Evolutionary conservation across 2,797 vertebrate genomes (phyloP), one percentile per base, ranked within the genome.

Genomic region (Tiaroga cobitis): DNA sequence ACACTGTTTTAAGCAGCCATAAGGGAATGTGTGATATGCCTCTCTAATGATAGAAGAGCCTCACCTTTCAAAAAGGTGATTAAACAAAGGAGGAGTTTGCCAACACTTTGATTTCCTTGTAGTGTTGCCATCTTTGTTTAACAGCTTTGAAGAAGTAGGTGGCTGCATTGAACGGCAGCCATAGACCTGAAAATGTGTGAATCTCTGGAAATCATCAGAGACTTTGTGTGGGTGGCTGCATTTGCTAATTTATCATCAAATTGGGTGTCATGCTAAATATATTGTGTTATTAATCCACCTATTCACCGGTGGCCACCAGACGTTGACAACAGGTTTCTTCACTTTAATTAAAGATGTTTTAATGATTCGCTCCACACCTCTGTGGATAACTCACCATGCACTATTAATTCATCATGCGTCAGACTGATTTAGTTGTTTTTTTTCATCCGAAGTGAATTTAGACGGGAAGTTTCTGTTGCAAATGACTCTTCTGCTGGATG

Each of bases 331-430:
- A 82, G 61, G 68, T 75, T 43, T 77, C 74, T 78, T 69, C 13
- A 73, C 5, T 87, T 61, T 88, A 91, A 92, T 92, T 90, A 82
- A 79, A 75, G 90, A 78, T 69, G 85, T 89, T 43, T 84, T 89
- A 75, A 86, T 69, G 39, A 79, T 86, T 59, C 16, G 24, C 77
- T 19, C 41, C 29, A 39, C 34, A n/a, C 16, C 19, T 3, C 77
- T 73, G 72, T 56, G 26, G 56, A 43, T 70, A 69, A 77, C 41
- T 43, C 21, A 9, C 56, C 68, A 32, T 56, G 21, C 24, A 8
- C 29, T 65, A 34, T 68, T 68, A 76, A 49, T 75, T 83, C 41
- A 75, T 32, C 51, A 43, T 63, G 81, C 26, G 37, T 76, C 10
- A 54, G 43, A 54, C 3, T 67, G 51, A 72, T 61, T n/a, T 0